Base-by-base conservation (phyloP, 2,113 vertebrate genomes). In the Varanus komodoensis region DNA sequence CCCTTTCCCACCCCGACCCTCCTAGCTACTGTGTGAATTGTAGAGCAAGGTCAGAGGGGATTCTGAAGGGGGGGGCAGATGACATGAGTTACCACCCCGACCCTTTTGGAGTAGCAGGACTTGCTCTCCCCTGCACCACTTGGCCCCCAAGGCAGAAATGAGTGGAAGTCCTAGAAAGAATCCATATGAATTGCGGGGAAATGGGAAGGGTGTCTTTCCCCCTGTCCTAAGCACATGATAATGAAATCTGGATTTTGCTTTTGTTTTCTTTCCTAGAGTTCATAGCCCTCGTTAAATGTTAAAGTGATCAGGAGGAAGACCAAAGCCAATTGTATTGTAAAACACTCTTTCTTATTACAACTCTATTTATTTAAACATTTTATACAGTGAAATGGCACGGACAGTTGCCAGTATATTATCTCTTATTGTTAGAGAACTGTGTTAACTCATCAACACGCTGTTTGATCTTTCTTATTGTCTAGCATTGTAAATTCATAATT, bases 261-360 rank as follows among this genome's bases (percentile, higher is more conserved):
- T 82, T 54, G 52, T 27, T 78, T 92, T 79, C 9, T 93, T 91
- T 93, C 97, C 86, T 96, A 98, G 98, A 98, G 94, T 98, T 98
- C 82, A 92, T 96, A 82, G 92, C 89, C 89, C 50, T 98, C 95
- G 92, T 98, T 93, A 98, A 98, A 95, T 82, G 44, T 38, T 98
- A 98, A 97, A 96, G 79, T 88, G 90, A 44, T 54, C 34, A 79
- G 90, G 38, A 68, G 29, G 88, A 95, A 93, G 89, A 92, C 73
- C 64, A 87, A 44, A 92, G 82, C 89, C 14, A 85, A 0, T 75
- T 68, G 84, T 84, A 84, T 78, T 82, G 84, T 80, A 86, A 67
- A 94, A 86, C 68, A 89, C 86, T 9, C 23, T 89, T 89, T 89
- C 57, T 67, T 90, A 14, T 15, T 86, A 83, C 84, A 92, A 94